A percentile compares a stretch with the other conserved stretches of the same genome.
These are phyloP conservation scores for Sepiola atlantica DNA, from an alignment of 2,888 invertebrate species.

Conservation along the genomic window DNA sequence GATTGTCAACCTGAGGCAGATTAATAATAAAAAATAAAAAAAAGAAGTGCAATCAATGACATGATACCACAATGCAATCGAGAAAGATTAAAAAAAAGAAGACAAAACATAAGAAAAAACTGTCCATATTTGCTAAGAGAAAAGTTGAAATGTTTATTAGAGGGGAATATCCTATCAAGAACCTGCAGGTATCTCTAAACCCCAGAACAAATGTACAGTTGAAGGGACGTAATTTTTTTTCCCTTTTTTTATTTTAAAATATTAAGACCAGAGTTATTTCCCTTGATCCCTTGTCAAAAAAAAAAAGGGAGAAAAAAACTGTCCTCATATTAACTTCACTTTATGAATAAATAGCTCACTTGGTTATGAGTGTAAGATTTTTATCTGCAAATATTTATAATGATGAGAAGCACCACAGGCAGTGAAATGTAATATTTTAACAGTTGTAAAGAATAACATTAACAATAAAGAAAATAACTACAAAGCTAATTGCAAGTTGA, in stretches of 20 bases:
- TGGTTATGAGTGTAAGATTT: background rate
- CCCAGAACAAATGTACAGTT: background rate
- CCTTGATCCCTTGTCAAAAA: background rate
- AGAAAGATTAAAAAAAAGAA: background rate
- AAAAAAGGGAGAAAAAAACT: background rate
- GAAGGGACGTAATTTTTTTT: background rate
- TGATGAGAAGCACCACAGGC: no score
- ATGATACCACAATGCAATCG: background rate
- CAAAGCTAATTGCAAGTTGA: background rate
- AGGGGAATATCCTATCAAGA: background rate
- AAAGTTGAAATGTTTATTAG: background rate
- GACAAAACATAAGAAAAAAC: background rate
- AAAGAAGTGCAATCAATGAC: background rate
- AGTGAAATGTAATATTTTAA: background rate
- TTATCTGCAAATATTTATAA: background rate
- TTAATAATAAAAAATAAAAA: background rate
- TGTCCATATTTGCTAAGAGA: background rate
- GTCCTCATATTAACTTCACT: background rate
- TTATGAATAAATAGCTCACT: background rate
- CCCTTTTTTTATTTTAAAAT: no score
- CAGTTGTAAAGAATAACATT: background rate
- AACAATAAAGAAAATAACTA: background rate
- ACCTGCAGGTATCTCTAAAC: background rate
- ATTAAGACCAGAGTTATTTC: background rate
- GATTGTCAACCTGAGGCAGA: background rate